Conservation (phyloP, 2,888 invertebrate genomes). For the Neoaliturus tenellus region DNA sequence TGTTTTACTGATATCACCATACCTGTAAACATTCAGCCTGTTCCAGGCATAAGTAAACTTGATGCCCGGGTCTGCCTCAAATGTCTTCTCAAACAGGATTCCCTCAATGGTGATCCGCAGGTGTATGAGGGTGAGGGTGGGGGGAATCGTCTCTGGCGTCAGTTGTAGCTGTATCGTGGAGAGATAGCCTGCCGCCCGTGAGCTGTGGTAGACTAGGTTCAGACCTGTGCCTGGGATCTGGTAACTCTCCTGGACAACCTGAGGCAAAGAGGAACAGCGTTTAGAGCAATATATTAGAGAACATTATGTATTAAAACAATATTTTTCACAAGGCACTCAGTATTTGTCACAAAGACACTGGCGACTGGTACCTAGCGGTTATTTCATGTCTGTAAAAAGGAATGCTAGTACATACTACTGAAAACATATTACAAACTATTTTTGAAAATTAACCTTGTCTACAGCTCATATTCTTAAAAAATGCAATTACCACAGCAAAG, state of each 20-base stretch:
- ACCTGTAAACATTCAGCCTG: conserved; percentile 92
- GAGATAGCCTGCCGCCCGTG: conserved; percentile 93
- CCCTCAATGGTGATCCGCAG: conserved; percentile 96
- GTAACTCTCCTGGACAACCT: conserved; percentile 96
- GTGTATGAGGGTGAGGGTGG: conserved; percentile 90
- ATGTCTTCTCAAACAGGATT: conserved; percentile 92
- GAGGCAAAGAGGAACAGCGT: conserved; percentile 35
- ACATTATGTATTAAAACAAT: too few species aligned
- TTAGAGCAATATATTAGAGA: too few species aligned
- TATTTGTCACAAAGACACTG: too few species aligned
- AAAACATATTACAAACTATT: too few species aligned
- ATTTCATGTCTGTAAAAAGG: too few species aligned
- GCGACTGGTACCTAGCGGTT: too few species aligned
- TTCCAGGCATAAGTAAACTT: conserved; percentile 99
- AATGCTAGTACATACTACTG: too few species aligned
- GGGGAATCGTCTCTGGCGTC: conserved; percentile 89
- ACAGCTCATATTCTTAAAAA: too few species aligned
- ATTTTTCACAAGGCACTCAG: too few species aligned
- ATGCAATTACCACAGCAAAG: too few species aligned
- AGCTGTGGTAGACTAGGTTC: conserved; percentile 98
- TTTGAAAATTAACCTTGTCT: too few species aligned
- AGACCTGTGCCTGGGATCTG: conserved; percentile 96
- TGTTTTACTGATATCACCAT: conserved; percentile 29
- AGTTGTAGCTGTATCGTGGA: conserved; percentile 95
- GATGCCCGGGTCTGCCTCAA: conserved; percentile 97